phyloP scores from a whole-genome alignment of 1,140 invertebrate genomes.

The Lordiphosa mommai region DNA sequence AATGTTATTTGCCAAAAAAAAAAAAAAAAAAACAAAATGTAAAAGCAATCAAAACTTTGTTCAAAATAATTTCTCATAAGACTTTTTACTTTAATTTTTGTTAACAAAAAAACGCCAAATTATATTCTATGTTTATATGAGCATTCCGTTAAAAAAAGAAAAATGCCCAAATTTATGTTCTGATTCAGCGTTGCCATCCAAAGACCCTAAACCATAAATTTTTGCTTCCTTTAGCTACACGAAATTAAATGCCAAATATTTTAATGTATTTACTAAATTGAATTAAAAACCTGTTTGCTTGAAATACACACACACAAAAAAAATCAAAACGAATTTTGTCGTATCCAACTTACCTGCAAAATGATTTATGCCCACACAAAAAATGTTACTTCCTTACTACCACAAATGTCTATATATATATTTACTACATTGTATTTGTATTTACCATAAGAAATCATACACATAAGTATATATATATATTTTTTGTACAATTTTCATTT shows the following conservation, averaged over 20 bases:
- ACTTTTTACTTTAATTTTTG: conserved; percentile 13
- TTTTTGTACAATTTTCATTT: conserved; percentile 64
- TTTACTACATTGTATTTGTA: conserved; percentile 39
- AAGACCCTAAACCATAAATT: conserved; percentile 39
- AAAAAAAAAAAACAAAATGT: conserved; percentile 17
- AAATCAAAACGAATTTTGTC: conserved; percentile 29
- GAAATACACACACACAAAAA: conserved; percentile 8
- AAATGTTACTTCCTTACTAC: conserved; percentile 42
- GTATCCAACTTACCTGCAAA: conserved; percentile 35
- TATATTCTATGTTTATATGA: conserved; percentile 27
- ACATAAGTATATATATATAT: conserved; percentile 32
- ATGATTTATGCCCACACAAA: conserved; percentile 14
- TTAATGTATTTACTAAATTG: conserved; percentile 68
- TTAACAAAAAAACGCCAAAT: conserved; percentile 45
- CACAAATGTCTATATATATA: conserved; percentile 38
- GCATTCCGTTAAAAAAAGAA: conserved; percentile 59
- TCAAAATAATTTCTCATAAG: conserved; percentile 18
- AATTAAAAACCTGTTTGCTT: conserved; percentile 23
- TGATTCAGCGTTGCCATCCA: conserved; percentile 40
- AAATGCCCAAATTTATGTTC: conserved; percentile 43
- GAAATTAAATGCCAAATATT: conserved; percentile 72
- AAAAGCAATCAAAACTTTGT: conserved; percentile 41
- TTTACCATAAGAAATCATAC: conserved; percentile 22
- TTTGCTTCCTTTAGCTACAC: conserved; percentile 57
- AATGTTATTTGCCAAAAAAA: conserved; percentile 57